phyloP scores from a whole-genome alignment of 2,113 vertebrate species.

The Notarius lentiginosus region DNA sequence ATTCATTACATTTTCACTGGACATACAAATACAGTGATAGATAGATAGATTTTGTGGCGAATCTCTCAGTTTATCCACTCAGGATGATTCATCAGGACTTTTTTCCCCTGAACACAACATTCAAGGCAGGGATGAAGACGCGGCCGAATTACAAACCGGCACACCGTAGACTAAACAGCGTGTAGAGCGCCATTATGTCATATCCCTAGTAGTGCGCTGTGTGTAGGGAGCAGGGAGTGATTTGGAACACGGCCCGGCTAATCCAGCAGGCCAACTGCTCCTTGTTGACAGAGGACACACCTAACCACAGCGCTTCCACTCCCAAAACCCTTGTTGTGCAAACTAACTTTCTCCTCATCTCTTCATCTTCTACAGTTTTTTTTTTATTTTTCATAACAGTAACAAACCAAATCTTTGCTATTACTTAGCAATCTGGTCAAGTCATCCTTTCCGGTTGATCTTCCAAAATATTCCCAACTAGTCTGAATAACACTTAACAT shows the following conservation, averaged over 20 bases:
- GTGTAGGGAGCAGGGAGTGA: background rate
- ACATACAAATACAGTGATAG: background rate
- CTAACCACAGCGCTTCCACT: conserved; percentile 12
- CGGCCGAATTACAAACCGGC: background rate
- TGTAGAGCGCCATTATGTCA: too few relatives aligned
- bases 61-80: background rate
- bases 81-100: background rate
- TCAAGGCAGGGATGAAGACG: background rate
- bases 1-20: background rate
- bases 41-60: background rate
- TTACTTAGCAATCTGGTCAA: background rate
- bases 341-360: background rate
- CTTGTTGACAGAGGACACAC: conserved; percentile 22
- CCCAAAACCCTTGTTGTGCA: background rate
- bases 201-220: background rate
- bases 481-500: background rate
- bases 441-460: background rate
- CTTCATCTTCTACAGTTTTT: background rate
- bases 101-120: background rate
- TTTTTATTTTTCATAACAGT: background rate
- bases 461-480: background rate
- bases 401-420: background rate
- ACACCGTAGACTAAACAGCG: background rate
- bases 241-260: background rate
- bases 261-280: background rate